Base-by-base conservation (phyloP, 2,888 invertebrate genomes). In the Andrena fulva region DNA sequence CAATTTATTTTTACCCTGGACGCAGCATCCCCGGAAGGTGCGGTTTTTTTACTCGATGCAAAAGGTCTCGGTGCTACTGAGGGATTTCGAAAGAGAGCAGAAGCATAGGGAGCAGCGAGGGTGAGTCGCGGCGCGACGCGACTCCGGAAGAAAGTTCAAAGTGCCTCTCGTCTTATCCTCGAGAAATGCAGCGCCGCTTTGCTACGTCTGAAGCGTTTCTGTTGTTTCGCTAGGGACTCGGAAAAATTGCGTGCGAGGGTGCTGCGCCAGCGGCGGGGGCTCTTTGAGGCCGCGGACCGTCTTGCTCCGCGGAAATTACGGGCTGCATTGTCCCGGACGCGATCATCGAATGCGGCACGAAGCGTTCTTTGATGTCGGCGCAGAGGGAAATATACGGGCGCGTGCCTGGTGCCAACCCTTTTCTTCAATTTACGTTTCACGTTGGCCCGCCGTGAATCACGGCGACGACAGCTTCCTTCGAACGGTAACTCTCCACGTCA, bases 71-170 rank as follows among this genome's bases (percentile, higher is more conserved):
- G 52, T 59, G 56, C 54, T 6, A 77, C 42, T 8, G 50, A 77
- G 81, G 56, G 42, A 56, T 70, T 73, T 72, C 74, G 63, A 64
- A 50, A 35, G 10, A 12, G 24, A 16, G 27, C 2, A 10, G 33
- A 60, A 12, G 42, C 20, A 42, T 42, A 42, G 42, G 42, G 48
- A 20, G 64, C 4, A 20, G 29, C 42, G 24, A 48, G 35, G 4
- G 54, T 24, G 2, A 8, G 8, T 20, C 20, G 7, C 52, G 27
- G 59, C 16, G 4, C 64, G 33, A 29, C 76, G 73, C 33, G 77
- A 62, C 54, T 24, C 29, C 75, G 67, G 84, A 84, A 74, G 83
- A 77, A 83, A 77, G 76, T 84, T 84, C 74, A 71, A 72, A 85
- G 85, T 77, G 69, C 64, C 67, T 74, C 74, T 73, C 73, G 63